Base-by-base conservation (phyloP, 2,113 vertebrate genomes). In the Picathartes gymnocephalus region DNA sequence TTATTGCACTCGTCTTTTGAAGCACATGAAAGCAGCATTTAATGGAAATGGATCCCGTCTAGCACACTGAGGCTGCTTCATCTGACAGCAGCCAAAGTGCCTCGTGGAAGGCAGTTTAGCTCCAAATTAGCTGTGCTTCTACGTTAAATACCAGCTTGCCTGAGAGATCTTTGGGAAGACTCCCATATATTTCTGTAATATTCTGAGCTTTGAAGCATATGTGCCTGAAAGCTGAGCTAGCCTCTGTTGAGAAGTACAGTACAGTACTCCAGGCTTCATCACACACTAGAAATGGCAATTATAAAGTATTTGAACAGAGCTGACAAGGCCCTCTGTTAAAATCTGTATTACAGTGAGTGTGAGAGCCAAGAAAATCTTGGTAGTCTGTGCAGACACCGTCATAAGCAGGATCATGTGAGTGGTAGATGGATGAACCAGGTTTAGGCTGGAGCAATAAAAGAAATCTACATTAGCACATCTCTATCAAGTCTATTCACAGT, bases 61-160 rank as follows among this genome's bases (percentile, higher is more conserved):
- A 97, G 92, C 97, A 93, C 96, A 96, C 82, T 95, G 96, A 98
- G 95, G 78, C 92, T 94, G 96, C 94, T 95, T 97, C 94, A 35
- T 95, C 96, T 97, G 98, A 98, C 98, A 98, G 98, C 98, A 97
- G 98, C 96, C 97, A 98, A 98, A 98, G 97, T 97, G 98, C 98
- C 97, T 98, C 93, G 95, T 95, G 97, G 95, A 98, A 97, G 97
- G 96, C 95, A 97, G 92, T 98, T 98, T 97, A 97, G 97, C 87
- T 97, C 90, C 96, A 98, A 98, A 98, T 98, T 93, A 97, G 97
- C 97, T 98, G 39, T 97, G 64, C 97, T 98, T 98, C 97, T 98
- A 80, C 3, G 95, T 98, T 98, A 98, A 98, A 98, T 98, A 98
- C 98, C 97, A 98, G 97, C 98, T 97, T 98, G 98, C 97, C 97